These are phyloP conservation scores for Metridium senile DNA, from an alignment of 92 coral and sea anemone species.

Conservation along the genomic window DNA sequence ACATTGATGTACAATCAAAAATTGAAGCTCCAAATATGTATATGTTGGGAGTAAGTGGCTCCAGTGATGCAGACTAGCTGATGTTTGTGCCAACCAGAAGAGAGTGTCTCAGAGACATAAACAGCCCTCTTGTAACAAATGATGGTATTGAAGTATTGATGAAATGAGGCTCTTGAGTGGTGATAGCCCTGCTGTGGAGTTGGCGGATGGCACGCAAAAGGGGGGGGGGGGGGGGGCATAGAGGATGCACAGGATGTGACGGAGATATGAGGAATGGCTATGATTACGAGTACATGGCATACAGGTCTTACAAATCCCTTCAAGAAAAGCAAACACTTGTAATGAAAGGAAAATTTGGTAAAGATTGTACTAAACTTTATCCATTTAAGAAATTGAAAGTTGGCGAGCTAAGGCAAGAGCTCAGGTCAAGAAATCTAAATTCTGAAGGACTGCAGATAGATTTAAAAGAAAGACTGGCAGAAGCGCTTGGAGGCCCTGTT, in stretches of 20 bases:
- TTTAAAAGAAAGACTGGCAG: neutral
- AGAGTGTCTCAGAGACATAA: conserved; percentile 7
- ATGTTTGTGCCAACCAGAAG: conserved; percentile 23
- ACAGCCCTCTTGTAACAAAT: neutral
- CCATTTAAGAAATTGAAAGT: conserved; percentile 41
- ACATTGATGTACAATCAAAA: conserved; percentile 19
- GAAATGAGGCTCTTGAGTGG: conserved; percentile 38
- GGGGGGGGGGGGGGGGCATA: conserved; percentile 33
- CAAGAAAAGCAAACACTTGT: conserved; percentile 31
- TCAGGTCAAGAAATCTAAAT: no score
- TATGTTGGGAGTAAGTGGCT: conserved; percentile 30
- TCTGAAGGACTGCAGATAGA: neutral
- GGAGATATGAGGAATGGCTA: conserved; percentile 30
- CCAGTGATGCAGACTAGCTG: conserved; percentile 37
- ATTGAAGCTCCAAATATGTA: conserved; percentile 37
- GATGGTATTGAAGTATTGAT: neutral
- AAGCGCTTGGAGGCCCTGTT: neutral
- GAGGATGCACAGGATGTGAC: conserved; percentile 4
- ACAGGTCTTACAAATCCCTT: conserved; percentile 18
- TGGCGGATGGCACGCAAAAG: conserved; percentile 44
- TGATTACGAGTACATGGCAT: conserved; percentile 37
- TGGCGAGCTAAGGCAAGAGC: neutral
- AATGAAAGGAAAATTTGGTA: conserved; percentile 21
- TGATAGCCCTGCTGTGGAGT: conserved; percentile 38
- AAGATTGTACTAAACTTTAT: neutral